Evolutionary conservation across 2,888 invertebrate genomes (phyloP), one percentile per base, ranked within the genome.

Genomic region (Ophraella communa): DNA sequence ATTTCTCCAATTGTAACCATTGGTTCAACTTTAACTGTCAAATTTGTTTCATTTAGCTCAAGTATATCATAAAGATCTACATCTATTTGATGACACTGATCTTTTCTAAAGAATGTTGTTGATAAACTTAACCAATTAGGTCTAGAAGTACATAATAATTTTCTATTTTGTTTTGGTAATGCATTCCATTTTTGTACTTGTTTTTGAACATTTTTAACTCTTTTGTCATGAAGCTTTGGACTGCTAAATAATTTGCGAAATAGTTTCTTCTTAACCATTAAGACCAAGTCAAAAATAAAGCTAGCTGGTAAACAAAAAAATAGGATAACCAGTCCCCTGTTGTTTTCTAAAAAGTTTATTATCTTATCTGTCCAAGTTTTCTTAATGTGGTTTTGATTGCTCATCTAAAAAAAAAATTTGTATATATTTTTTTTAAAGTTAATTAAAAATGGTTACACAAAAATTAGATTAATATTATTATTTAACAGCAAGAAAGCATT

Each of bases 81-180:
- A 0, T 86, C 82, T 3, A 90, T 85, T 77, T 85, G 83, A 71
- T 90, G 88, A 71, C 88, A 89, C 2, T 85, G 80, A 58, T 86
- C 84, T 75, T 90, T 90, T 73, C 84, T 83, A 80, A 87, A 89
- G 82, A 90, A 90, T 0, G 87, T 89, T 1, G 87, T 86, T 8
- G 89, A 89, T 4, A 90, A 82, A 10, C 89, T 89, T 53, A 87
- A 81, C 90, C 90, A 90, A 80, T 90, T 90, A 3, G 90, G 89
- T 5, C 89, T 81, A 0, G 89, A 84, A 0, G 89, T 90, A 81
- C 89, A 89, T 14, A 90, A 83, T 0, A 87, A 81, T 59, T 87
- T 87, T 4, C 85, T 81, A 1, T 84, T 76, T 44, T 77, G 69
- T 5, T 77, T 54, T 0, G 86, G 85, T 20, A 82, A 76, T 60